Base-by-base conservation (phyloP, 2,888 invertebrate genomes). In the Diogma glabrata region DNA sequence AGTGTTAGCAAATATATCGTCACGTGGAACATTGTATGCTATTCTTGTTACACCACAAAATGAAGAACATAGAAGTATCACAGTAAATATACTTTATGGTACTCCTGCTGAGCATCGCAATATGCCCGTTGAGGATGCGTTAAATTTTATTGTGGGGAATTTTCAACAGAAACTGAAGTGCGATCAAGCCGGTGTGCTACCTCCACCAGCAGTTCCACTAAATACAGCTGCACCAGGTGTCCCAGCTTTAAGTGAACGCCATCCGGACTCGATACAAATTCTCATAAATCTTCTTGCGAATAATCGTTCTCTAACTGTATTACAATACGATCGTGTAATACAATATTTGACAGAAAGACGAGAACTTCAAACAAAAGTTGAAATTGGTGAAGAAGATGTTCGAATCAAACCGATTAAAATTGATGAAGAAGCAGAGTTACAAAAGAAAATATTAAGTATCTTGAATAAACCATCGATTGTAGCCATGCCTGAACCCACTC, bases 111-210 rank as follows among this genome's bases (percentile, higher is more conserved):
- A 94, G 65, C 95, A 95, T 70, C 82, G 95, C 59, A 94, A 95
- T 71, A 95, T 95, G 91, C 93, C 93, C 0, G 65, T 93, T 33
- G 93, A 95, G 51, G 93, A 94, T 69, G 91, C 94, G 0, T 72
- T 94, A 53, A 77, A 78, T 57, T 73, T 94, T 55, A 74, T 95
- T 24, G 77, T 80, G 8, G 77, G 83, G 2, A 87, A 89, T 61
- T 83, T 81, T 61, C 75, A 76, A 22, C 73, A 67, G 59, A 81
- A 81, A 61, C 73, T 76, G 67, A 69, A 74, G 51, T 74, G 75
- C 17, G 71, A 74, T 52, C 66, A 48, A 14, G 12, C 38, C 45
- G 24, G 33, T 47, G 43, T 49, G 45, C 20, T 49, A 51, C 51
- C 38, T 3, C 60, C 61, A n/a, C 57, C 58, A 49, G 51, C 57